phyloP scores from a whole-genome alignment of 1,140 invertebrate species.

The Colletes gigas region DNA sequence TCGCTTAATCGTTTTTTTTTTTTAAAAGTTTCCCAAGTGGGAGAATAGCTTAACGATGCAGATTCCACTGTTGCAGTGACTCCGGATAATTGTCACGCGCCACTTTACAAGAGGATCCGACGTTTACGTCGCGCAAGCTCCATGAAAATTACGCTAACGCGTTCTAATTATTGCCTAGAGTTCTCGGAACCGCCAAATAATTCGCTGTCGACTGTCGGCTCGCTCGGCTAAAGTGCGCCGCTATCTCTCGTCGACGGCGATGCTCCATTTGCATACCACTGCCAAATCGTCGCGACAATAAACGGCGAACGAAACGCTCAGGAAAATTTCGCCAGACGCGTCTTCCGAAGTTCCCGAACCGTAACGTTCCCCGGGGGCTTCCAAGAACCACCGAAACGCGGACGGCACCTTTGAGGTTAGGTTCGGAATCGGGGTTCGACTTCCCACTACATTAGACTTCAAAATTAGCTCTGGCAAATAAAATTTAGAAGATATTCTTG shows the following conservation, averaged over 20 bases:
- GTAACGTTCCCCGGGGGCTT: neutral
- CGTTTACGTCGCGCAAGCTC: neutral
- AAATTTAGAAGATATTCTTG: too few relatives aligned
- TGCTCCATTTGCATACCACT: constrained; percentile 20
- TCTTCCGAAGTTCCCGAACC: too few relatives aligned
- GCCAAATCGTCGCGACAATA: neutral
- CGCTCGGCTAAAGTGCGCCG: neutral
- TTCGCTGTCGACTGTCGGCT: constrained; percentile 16
- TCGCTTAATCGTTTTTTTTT: too few relatives aligned
- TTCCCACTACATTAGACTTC: neutral
- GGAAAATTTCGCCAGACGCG: neutral
- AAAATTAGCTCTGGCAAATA: too few relatives aligned
- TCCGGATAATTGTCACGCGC: neutral
- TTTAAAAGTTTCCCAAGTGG: too few relatives aligned
- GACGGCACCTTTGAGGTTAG: too few relatives aligned
- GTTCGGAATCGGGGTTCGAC: neutral
- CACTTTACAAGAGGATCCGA: neutral
- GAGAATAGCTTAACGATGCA: too few relatives aligned
- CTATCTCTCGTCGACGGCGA: neutral
- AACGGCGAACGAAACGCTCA: neutral
- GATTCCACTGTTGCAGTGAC: too few relatives aligned
- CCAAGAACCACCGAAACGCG: too few relatives aligned
- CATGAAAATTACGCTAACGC: constrained; percentile 47
- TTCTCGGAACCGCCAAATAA: constrained; percentile 50
- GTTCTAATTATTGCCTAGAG: constrained; percentile 52